Evolutionary conservation across 1,140 invertebrate genomes (phyloP).

Genomic region (Micrasema longulum): DNA sequence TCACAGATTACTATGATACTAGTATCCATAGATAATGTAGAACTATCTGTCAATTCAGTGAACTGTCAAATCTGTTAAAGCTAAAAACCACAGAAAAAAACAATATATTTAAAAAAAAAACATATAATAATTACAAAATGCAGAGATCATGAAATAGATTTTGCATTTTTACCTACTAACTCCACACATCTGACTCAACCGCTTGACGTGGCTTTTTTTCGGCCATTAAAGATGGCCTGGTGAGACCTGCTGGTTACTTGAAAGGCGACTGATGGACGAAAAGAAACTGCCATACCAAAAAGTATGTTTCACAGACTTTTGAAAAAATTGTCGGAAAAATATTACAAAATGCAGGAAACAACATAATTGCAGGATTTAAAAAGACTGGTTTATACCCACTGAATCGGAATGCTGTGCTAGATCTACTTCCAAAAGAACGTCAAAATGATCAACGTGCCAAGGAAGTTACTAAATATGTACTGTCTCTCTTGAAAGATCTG

Average conservation of each 20-base stretch:
- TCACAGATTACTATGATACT: too few relatives aligned
- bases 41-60: too few relatives aligned
- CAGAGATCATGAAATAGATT: too few relatives aligned
- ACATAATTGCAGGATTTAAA: conserved; percentile 8
- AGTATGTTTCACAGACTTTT: not conserved
- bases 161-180: not conserved
- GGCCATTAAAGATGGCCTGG: not conserved
- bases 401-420: conserved; percentile 1
- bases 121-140: too few relatives aligned
- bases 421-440: not conserved
- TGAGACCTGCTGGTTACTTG: not conserved
- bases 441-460: conserved; percentile 8
- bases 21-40: too few relatives aligned
- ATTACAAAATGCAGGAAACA: not conserved
- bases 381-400: conserved; percentile 3
- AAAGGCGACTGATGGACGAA: not conserved
- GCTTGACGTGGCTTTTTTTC: too few relatives aligned
- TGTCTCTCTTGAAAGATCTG: conserved; percentile 8
- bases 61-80: too few relatives aligned
- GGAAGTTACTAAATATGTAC: conserved; percentile 8
- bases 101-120: too few relatives aligned
- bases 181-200: too few relatives aligned
- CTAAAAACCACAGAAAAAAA: too few relatives aligned
- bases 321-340: not conserved
- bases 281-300: conserved; percentile 2